Evolutionary conservation across 2,888 invertebrate species (phyloP).

Genomic region (Zygaena filipendulae): DNA sequence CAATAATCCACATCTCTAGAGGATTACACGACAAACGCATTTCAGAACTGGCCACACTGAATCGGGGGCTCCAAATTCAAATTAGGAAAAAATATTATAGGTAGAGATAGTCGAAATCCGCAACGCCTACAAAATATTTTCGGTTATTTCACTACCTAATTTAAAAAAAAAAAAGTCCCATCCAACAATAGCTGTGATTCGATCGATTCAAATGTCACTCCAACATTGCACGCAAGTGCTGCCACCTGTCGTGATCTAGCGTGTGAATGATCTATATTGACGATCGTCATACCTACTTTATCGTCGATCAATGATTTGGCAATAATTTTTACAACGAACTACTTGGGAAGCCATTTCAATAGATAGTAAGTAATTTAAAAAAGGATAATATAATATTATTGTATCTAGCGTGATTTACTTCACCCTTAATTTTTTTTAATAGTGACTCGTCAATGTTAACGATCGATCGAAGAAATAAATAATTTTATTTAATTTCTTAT

Average conservation of each 20-base stretch:
- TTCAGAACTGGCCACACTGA: slow-evolving; percentile 59
- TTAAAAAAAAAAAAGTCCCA: slow-evolving; percentile 22
- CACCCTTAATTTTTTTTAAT: too few species aligned
- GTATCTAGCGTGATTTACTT: too few species aligned
- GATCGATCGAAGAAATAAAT: too few species aligned
- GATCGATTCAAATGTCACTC: slow-evolving; percentile 29
- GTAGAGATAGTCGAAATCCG: slow-evolving; percentile 15
- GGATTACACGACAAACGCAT: slow-evolving; percentile 68
- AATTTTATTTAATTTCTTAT: too few species aligned
- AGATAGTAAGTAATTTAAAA: too few species aligned
- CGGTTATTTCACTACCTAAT: slow-evolving; percentile 13
- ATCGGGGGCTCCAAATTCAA: slow-evolving; percentile 39
- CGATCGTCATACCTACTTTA: too few species aligned
- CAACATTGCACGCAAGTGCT: slow-evolving; percentile 35
- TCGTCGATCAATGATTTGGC: slow-evolving; percentile 57
- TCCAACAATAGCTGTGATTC: slow-evolving; percentile 35
- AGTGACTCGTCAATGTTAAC: too few species aligned
- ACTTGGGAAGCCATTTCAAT: slow-evolving; percentile 38
- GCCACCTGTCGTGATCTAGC: slow-evolving; percentile 44
- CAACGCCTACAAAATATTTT: slow-evolving; percentile 8
- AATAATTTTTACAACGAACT: slow-evolving; percentile 43
- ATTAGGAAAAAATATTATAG: slow-evolving; percentile 33
- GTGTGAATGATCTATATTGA: slow-evolving; percentile 37
- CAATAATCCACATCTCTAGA: slow-evolving; percentile 56
- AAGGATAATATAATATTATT: too few species aligned